A percentile compares a stretch with the other conserved stretches of the same genome.
Conservation (phyloP, 2,113 vertebrate species). For the Ia io region DNA sequence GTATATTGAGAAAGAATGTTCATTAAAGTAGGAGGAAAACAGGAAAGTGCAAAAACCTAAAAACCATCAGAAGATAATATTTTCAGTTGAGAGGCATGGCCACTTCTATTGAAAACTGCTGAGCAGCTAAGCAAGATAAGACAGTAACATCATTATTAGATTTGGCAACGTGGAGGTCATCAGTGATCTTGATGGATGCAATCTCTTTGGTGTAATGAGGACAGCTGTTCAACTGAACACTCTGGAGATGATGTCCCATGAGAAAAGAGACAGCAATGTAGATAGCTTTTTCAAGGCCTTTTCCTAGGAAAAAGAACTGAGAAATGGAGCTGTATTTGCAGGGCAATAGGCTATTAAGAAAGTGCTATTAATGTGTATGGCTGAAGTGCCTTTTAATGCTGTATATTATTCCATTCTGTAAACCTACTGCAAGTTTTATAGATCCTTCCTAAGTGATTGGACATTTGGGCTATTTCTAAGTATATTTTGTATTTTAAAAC, state of each 20-base stretch:
- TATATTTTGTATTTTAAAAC: not conserved
- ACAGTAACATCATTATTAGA: not conserved
- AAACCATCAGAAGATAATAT: not conserved
- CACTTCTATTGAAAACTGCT: not conserved
- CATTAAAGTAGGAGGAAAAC: not conserved
- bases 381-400: not conserved
- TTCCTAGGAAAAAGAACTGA: not conserved
- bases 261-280: not conserved
- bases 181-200: not conserved
- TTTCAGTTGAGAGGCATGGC: not conserved
- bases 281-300: not conserved
- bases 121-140: not conserved
- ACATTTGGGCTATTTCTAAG: not conserved
- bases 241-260: not conserved
- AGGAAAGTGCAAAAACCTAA: not conserved
- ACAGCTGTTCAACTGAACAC: not conserved
- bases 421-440: not conserved
- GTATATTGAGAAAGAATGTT: not conserved
- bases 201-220: not conserved
- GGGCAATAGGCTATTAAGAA: not conserved
- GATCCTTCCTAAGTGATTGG: not conserved
- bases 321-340: not conserved
- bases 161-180: not conserved
- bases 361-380: no score
- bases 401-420: not conserved